Evolutionary conservation across 2,113 vertebrate species (phyloP).

Genomic region (Sterrhoptilus dennistouni): DNA sequence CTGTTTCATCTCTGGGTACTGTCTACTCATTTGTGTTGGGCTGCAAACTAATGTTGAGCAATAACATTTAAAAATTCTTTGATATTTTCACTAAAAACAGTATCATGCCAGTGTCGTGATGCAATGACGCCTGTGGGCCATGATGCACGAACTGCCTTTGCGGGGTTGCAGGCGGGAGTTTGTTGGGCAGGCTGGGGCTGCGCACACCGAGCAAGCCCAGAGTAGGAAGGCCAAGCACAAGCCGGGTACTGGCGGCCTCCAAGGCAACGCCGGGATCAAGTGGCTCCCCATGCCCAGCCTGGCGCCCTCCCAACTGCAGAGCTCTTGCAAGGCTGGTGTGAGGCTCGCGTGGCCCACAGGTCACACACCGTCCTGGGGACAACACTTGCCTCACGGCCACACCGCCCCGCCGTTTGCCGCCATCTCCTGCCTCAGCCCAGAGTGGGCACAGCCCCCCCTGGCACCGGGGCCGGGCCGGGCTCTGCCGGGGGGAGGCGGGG

Average conservation of each 20-base stretch:
- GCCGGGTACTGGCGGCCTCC: background rate
- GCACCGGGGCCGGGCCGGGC: background rate
- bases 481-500: background rate
- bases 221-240: background rate
- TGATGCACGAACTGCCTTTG: background rate
- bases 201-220: background rate
- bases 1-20: background rate
- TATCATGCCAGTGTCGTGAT: background rate
- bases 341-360: fast-evolving
- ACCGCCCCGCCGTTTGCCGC: fast-evolving
- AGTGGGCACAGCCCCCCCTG: fast-evolving
- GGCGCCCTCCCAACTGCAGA: background rate
- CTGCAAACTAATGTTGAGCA: background rate
- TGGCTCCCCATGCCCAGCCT: background rate
- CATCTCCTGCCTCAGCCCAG: fast-evolving
- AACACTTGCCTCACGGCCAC: fast-evolving
- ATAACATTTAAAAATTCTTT: background rate
- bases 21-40: background rate
- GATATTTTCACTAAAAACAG: background rate
- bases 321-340: background rate
- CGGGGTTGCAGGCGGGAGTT: too few relatives aligned
- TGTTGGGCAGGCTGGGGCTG: background rate
- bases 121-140: background rate
- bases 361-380: fast-evolving
- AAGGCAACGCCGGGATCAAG: fast-evolving